phyloP scores from a whole-genome alignment of 1,140 invertebrate genomes.

The Heliconius nattereri region DNA sequence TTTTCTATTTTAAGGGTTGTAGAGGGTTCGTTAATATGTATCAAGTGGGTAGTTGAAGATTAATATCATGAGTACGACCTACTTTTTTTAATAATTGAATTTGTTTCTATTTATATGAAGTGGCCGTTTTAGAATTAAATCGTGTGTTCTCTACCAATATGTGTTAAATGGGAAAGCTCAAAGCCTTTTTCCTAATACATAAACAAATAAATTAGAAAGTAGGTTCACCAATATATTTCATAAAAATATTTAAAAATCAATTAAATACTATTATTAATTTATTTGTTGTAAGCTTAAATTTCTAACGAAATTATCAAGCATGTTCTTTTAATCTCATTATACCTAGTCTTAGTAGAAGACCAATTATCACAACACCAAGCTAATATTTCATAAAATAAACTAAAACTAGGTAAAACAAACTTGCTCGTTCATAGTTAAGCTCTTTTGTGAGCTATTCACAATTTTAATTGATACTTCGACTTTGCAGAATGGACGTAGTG shows the following conservation, averaged over 20 bases:
- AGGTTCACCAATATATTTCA: too few species aligned
- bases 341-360: too few species aligned
- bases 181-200: not conserved
- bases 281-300: not conserved
- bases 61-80: slow-evolving; percentile 5
- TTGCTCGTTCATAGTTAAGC: not conserved
- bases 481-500: slow-evolving; percentile 4
- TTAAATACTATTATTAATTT: not conserved
- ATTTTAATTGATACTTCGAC: slow-evolving; percentile 3
- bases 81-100: not conserved
- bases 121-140: not conserved
- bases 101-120: not conserved
- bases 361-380: too few species aligned
- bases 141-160: not conserved
- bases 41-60: slow-evolving; percentile 1
- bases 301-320: too few species aligned
- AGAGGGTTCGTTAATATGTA: slow-evolving; percentile 15
- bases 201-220: too few species aligned
- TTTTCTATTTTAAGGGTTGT: not conserved
- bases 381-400: not conserved
- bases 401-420: slow-evolving; percentile 1
- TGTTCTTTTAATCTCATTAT: not conserved
- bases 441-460: not conserved
- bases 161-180: not conserved
- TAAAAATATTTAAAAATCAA: too few species aligned